Conservation (phyloP, 35 echinoderm and acorn worm genomes). For the Hemicentrotus pulcherrimus region DNA sequence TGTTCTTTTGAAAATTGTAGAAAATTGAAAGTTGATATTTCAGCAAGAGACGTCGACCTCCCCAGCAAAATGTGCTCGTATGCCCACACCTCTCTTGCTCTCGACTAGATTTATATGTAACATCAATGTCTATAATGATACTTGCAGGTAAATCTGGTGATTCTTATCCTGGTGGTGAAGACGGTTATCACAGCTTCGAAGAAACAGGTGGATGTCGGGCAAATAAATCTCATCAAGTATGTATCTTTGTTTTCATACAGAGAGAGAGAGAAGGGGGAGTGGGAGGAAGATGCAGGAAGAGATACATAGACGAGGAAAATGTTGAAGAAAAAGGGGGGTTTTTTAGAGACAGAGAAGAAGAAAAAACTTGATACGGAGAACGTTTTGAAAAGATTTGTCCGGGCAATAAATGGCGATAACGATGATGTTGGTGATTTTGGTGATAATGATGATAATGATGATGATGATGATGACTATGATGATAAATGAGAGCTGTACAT, state of each 20-base stretch:
- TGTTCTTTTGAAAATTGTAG: no score
- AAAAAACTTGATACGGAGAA: no score
- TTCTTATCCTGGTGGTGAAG: slow-evolving; percentile 26
- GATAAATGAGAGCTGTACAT: neutral
- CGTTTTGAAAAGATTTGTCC: no score
- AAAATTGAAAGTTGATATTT: no score
- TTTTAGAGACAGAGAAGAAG: no score
- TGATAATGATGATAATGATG: neutral
- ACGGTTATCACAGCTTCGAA: slow-evolving; percentile 22
- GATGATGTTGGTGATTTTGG: neutral
- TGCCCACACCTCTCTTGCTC: no score
- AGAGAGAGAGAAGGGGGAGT: neutral
- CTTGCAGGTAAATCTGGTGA: slow-evolving; percentile 16
- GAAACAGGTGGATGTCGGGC: neutral
- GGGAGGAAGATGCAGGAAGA: neutral
- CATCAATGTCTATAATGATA: neutral
- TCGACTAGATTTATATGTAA: no score
- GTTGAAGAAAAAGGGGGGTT: neutral
- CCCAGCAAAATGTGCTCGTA: no score
- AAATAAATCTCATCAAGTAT: slow-evolving; percentile 25
- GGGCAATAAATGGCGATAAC: neutral
- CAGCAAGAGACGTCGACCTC: no score
- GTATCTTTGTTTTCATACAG: neutral
- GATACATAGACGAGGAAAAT: neutral
- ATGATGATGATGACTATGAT: neutral